These are phyloP conservation scores for Alfaro cultratus DNA, from an alignment of 2,797 vertebrate genomes.

Conservation along the genomic window DNA sequence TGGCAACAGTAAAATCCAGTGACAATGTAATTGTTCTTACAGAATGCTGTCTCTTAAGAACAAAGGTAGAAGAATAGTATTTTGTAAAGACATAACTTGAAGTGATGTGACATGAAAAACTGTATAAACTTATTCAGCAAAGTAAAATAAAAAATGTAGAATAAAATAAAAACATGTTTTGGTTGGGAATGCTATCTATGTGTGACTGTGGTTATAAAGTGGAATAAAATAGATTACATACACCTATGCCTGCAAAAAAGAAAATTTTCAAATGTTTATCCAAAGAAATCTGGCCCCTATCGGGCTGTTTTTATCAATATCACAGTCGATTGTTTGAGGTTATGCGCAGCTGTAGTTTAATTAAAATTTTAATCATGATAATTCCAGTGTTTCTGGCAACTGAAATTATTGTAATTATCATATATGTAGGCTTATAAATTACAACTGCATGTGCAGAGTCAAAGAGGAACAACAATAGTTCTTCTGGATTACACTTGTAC, in stretches of 20 bases:
- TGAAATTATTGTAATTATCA: neutral
- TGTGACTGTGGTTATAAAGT: neutral
- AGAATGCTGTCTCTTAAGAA: neutral
- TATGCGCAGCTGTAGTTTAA: neutral
- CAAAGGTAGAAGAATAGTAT: neutral
- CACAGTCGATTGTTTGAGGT: neutral
- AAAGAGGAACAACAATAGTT: neutral
- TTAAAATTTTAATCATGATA: neutral
- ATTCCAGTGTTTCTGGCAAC: neutral
- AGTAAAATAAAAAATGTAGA: neutral
- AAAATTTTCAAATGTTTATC: neutral
- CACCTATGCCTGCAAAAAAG: neutral
- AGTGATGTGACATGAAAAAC: neutral
- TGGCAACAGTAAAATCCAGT: neutral
- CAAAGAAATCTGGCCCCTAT: neutral
- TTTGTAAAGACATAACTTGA: neutral
- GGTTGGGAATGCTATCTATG: neutral
- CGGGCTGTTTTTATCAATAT: neutral
- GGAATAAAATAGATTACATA: neutral
- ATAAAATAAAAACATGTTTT: neutral
- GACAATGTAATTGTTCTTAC: neutral
- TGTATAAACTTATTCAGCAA: neutral
- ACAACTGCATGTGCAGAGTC: neutral
- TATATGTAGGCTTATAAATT: neutral
- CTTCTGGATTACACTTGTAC: neutral